A percentile compares a stretch with the other conserved stretches of the same genome.
Evolutionary conservation across 2,797 vertebrate genomes (phyloP).

Genomic region (Eulemur mongoz): DNA sequence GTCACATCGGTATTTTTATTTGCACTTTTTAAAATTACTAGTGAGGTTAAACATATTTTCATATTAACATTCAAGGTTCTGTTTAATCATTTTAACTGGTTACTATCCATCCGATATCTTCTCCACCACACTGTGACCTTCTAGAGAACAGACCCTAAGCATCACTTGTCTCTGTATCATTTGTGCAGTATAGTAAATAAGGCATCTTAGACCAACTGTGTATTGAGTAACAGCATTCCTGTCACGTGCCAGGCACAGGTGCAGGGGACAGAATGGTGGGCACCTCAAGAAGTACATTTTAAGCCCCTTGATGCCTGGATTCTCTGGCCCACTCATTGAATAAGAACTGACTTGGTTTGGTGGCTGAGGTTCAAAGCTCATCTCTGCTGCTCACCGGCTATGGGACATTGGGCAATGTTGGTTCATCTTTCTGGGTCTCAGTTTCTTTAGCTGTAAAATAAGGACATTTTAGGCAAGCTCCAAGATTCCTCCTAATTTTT

Average conservation of each 20-base stretch:
- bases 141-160: neutral
- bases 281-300: neutral
- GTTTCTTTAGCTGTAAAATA: neutral
- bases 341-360: neutral
- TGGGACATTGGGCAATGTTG: neutral
- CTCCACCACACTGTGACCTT: neutral
- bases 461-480: neutral
- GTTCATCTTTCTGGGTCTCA: neutral
- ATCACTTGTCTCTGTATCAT: neutral
- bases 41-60: neutral
- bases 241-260: neutral
- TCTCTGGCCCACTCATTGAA: neutral
- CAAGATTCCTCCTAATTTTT: neutral
- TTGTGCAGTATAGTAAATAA: neutral
- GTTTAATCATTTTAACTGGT: neutral
- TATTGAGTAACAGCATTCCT: neutral
- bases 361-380: neutral
- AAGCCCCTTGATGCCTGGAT: neutral
- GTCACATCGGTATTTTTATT: conserved; percentile 11
- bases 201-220: neutral
- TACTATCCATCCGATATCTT: neutral
- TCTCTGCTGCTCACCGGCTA: neutral
- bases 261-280: neutral
- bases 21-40: conserved; percentile 27
- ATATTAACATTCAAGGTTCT: neutral